Conservation (phyloP, 2,888 invertebrate species). For the Cataglyphis altisquamis region DNA sequence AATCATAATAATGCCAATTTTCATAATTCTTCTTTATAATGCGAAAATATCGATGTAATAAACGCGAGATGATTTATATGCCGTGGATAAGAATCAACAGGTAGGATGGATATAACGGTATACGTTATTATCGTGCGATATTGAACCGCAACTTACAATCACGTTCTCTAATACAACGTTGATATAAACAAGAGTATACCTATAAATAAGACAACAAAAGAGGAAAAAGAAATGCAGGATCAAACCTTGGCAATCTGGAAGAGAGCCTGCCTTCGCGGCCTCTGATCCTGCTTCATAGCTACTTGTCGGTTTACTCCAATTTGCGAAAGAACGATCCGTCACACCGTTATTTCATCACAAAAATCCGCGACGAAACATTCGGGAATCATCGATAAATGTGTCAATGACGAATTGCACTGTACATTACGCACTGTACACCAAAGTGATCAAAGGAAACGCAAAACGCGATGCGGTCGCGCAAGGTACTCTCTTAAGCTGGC, state of each 20-base stretch:
- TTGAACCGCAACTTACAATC: constrained; percentile 48
- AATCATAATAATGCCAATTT: neutral
- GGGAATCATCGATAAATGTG: constrained; percentile 39
- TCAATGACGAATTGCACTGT: constrained; percentile 47
- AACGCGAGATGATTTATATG: constrained; percentile 53
- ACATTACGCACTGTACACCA: constrained; percentile 58
- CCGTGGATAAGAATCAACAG: constrained; percentile 65
- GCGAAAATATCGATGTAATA: constrained; percentile 22
- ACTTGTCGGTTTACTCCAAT: constrained; percentile 48
- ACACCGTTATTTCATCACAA: constrained; percentile 26
- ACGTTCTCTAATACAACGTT: neutral
- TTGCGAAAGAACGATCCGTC: constrained; percentile 25
- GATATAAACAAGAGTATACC: neutral
- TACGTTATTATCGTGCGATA: constrained; percentile 59
- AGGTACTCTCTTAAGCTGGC: constrained; percentile 81
- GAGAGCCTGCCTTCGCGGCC: constrained; percentile 87
- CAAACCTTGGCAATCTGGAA: constrained; percentile 92
- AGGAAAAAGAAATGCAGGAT: constrained; percentile 27
- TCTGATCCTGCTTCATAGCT: constrained; percentile 83
- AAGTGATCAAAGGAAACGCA: constrained; percentile 38
- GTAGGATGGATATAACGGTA: constrained; percentile 70
- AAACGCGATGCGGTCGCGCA: constrained; percentile 66
- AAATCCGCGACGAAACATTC: constrained; percentile 21
- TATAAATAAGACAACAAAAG: constrained; percentile 17
- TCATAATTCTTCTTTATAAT: neutral